These are phyloP conservation scores for Tipula confusa DNA, from an alignment of 2,888 invertebrate genomes.

Conservation along the genomic window DNA sequence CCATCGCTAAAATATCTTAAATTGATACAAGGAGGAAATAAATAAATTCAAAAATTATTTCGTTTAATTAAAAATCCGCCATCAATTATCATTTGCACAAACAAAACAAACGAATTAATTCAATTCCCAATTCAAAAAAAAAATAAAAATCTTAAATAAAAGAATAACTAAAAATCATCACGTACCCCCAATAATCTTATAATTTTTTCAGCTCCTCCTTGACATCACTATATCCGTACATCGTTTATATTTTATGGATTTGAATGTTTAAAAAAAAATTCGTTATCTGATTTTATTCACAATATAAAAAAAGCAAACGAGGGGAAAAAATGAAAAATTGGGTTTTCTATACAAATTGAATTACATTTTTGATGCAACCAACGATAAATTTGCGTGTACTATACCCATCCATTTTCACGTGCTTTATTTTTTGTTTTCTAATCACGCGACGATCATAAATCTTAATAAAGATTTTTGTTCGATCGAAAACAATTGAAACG, in stretches of 20 bases:
- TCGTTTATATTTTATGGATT: background rate
- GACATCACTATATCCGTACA: background rate
- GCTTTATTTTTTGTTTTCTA: background rate
- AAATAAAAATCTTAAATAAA: background rate
- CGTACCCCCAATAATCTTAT: background rate
- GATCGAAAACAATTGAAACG: background rate
- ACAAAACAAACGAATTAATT: background rate
- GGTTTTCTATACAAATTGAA: background rate
- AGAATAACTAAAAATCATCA: background rate
- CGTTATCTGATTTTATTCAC: background rate
- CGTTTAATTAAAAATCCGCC: too few species aligned
- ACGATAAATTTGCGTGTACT: background rate
- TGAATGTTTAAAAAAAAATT: background rate
- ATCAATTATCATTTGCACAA: background rate
- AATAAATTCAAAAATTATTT: too few species aligned
- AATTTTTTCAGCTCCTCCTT: background rate
- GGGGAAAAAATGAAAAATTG: background rate
- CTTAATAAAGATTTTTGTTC: background rate
- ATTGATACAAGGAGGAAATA: too few species aligned
- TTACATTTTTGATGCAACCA: background rate
- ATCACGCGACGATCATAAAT: background rate
- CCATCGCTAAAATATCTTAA: too few species aligned
- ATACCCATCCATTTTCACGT: background rate
- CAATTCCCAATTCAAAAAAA: background rate
- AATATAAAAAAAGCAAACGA: background rate